Percentiles rank a stretch among this genome's conserved stretches.
Evolutionary conservation across 2,113 vertebrate genomes (phyloP).

Genomic region (Seriola dumerili): DNA sequence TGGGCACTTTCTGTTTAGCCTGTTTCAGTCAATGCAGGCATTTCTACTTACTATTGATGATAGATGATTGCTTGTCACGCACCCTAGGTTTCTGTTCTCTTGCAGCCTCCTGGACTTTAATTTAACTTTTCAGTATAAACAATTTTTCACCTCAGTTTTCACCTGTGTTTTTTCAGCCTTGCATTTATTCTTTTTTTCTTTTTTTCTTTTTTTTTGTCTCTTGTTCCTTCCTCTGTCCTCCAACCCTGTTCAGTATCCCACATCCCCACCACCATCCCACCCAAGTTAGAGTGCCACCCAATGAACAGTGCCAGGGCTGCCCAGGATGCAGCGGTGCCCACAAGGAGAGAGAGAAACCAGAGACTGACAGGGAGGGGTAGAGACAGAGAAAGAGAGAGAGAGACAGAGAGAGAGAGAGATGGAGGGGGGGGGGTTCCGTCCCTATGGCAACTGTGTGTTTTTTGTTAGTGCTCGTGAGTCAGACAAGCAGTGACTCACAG

Average conservation of each 20-base stretch:
- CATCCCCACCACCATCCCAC: slow-evolving; percentile 42
- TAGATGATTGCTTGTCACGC: slow-evolving; percentile 64
- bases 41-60: slow-evolving; percentile 65
- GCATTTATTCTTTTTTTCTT: slow-evolving; percentile 14
- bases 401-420: slow-evolving; percentile 7
- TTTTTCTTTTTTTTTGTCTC: slow-evolving; percentile 13
- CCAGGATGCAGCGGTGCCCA: slow-evolving; percentile 69
- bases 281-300: slow-evolving; percentile 50
- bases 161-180: slow-evolving; percentile 1
- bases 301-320: slow-evolving; percentile 66
- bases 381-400: neutral
- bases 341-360: slow-evolving; percentile 52
- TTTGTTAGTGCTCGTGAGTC: slow-evolving; percentile 87
- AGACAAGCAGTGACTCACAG: slow-evolving; percentile 86
- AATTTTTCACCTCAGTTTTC: slow-evolving; percentile 13
- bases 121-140: slow-evolving; percentile 11
- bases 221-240: neutral
- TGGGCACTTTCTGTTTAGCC: slow-evolving; percentile 68
- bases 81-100: slow-evolving; percentile 25
- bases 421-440: slow-evolving; percentile 46
- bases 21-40: slow-evolving; percentile 29
- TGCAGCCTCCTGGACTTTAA: slow-evolving; percentile 4
- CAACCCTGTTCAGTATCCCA: slow-evolving; percentile 13
- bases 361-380: slow-evolving; percentile 23
- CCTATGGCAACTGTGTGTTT: slow-evolving; percentile 85